Percentiles rank a stretch among this genome's conserved stretches.
Conservation (phyloP, 2,888 invertebrate genomes). For the Tortrix viridana region DNA sequence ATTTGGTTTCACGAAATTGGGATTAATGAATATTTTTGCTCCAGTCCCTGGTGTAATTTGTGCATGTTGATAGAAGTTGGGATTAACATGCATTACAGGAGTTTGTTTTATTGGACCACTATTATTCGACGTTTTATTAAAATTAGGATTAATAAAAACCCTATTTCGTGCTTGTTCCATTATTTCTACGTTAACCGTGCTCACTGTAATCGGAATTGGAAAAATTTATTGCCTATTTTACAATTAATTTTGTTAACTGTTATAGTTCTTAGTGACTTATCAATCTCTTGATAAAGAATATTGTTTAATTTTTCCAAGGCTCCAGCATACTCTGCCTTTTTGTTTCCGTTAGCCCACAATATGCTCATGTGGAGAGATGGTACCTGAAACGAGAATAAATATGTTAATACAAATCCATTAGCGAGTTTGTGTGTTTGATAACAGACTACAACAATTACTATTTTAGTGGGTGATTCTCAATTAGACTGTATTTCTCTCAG, state of each 20-base stretch:
- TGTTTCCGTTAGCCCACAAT: constrained; percentile 90
- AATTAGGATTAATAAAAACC: constrained; percentile 77
- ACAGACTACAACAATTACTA: neutral
- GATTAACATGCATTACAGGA: constrained; percentile 63
- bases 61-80: constrained; percentile 56
- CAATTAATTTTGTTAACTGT: constrained; percentile 85
- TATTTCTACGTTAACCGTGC: constrained; percentile 37
- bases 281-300: constrained; percentile 59
- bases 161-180: constrained; percentile 51
- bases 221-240: constrained; percentile 90
- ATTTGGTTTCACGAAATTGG: constrained; percentile 63
- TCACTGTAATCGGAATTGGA: constrained; percentile 74
- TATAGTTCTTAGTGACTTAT: constrained; percentile 68
- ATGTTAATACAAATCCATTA: neutral
- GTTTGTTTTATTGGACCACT: constrained; percentile 34
- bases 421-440: neutral
- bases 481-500: too few species aligned
- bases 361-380: constrained; percentile 94
- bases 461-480: too few species aligned
- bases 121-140: constrained; percentile 52
- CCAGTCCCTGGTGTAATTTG: constrained; percentile 44
- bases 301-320: constrained; percentile 80
- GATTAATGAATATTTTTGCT: constrained; percentile 77
- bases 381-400: constrained; percentile 82
- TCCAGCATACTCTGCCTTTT: constrained; percentile 73